These are phyloP conservation scores for Xerus inauris DNA, from an alignment of 2,113 vertebrate species.

Conservation along the genomic window DNA sequence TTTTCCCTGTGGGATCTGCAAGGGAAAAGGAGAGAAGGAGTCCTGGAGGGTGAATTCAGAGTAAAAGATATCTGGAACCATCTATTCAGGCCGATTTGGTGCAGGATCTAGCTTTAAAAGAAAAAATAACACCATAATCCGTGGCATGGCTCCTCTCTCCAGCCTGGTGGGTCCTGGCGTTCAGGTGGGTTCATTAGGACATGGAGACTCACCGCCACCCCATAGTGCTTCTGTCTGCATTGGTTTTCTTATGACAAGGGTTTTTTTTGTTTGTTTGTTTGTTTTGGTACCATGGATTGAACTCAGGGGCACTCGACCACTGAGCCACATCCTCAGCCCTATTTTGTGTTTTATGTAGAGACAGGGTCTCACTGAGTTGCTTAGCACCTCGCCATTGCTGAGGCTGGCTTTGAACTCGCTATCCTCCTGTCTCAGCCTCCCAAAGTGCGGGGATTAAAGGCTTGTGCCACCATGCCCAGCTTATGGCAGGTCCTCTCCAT, in stretches of 20 bases:
- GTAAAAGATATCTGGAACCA: background rate
- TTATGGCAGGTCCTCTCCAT: background rate
- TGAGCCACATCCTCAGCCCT: no score
- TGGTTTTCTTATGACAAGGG: background rate
- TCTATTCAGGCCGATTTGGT: background rate
- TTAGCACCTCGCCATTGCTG: no score
- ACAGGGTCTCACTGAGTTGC: no score
- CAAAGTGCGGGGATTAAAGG: no score
- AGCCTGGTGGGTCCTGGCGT: background rate
- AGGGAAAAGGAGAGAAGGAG: background rate
- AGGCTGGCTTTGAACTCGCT: no score
- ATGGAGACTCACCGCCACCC: fast-evolving
- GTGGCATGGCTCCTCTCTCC: fast-evolving
- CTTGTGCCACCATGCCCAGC: no score
- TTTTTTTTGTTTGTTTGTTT: no score
- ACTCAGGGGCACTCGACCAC: no score
- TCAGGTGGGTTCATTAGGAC: fast-evolving
- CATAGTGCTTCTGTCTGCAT: fast-evolving
- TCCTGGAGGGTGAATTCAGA: background rate
- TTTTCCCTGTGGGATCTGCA: background rate
- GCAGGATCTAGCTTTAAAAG: background rate
- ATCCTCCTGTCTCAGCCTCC: no score
- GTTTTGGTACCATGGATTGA: no score
- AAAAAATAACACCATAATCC: background rate
- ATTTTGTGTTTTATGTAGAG: no score